Conservation (phyloP, 1,140 invertebrate species). For the Cydia splendana region DNA sequence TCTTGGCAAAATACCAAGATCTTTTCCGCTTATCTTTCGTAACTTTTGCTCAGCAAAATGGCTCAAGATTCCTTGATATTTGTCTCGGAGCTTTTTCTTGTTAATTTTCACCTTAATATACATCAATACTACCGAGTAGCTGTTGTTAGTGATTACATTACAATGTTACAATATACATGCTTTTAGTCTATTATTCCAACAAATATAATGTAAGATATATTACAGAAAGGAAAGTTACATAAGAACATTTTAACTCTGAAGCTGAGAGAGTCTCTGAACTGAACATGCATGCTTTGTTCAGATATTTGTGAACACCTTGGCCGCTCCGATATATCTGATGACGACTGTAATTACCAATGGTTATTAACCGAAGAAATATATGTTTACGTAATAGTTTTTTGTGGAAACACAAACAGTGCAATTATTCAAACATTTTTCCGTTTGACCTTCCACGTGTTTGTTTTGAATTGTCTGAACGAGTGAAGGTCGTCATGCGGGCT, state of each 20-base stretch:
- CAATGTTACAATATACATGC: no score
- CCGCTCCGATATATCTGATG: no score
- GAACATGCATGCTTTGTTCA: no score
- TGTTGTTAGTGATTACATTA: not conserved
- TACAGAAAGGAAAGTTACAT: not conserved
- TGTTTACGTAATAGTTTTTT: no score
- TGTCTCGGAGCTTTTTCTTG: slow-evolving; percentile 27
- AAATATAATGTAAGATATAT: no score
- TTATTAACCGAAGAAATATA: no score
- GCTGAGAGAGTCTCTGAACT: no score
- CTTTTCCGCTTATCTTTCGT: slow-evolving; percentile 62
- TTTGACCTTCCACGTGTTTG: slow-evolving; percentile 7
- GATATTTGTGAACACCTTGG: no score
- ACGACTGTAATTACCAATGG: no score
- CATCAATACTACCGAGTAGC: no score
- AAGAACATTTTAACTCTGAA: not conserved
- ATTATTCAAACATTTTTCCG: slow-evolving; percentile 22
- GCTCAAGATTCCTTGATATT: slow-evolving; percentile 43
- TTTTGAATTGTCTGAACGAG: slow-evolving; percentile 30
- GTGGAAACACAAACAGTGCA: not conserved
- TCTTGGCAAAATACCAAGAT: slow-evolving; percentile 67
- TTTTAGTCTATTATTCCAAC: no score
- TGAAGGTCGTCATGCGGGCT: slow-evolving; percentile 27
- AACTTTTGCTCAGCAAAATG: slow-evolving; percentile 55
- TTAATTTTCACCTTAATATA: slow-evolving; percentile 44